phyloP scores from a whole-genome alignment of 2,113 vertebrate species.

The Silurus asotus region DNA sequence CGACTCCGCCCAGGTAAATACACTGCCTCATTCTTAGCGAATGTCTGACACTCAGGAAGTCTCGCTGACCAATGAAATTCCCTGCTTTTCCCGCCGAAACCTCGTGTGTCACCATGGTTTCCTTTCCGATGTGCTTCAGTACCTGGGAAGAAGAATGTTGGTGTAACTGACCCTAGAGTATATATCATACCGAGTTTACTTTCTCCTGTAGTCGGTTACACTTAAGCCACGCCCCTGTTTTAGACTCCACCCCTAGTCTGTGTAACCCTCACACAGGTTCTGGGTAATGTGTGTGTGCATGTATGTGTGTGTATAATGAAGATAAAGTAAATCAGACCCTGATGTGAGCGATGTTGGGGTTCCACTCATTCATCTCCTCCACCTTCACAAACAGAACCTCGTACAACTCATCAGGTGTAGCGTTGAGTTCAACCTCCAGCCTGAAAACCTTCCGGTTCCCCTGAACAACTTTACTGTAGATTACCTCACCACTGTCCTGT shows the following conservation, averaged over 20 bases:
- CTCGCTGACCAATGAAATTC: slow-evolving; percentile 78
- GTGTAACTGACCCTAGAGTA: no score
- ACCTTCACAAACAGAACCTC: slow-evolving; percentile 71
- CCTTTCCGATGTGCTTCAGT: slow-evolving; percentile 65
- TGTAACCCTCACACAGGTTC: neutral
- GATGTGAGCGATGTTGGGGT: slow-evolving; percentile 71
- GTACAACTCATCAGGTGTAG: slow-evolving; percentile 66
- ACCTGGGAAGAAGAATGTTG: slow-evolving; percentile 61
- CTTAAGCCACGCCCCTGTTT: neutral
- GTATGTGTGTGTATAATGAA: neutral
- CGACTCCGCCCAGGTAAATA: slow-evolving; percentile 72
- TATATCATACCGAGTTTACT: no score
- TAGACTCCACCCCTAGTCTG: neutral
- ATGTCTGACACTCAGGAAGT: slow-evolving; percentile 78
- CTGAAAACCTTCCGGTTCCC: slow-evolving; percentile 74
- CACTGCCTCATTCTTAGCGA: slow-evolving; percentile 62
- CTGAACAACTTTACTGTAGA: slow-evolving; percentile 69
- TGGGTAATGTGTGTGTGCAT: neutral
- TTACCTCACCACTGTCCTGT: slow-evolving; percentile 65
- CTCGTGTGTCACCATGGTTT: slow-evolving; percentile 77
- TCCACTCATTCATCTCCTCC: slow-evolving; percentile 80
- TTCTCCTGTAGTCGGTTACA: no score
- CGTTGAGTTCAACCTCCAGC: slow-evolving; percentile 72
- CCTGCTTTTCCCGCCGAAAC: slow-evolving; percentile 68
- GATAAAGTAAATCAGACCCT: slow-evolving; percentile 59